Evolutionary conservation across 1,140 invertebrate species (phyloP).

Genomic region (Zophobas atratus): DNA sequence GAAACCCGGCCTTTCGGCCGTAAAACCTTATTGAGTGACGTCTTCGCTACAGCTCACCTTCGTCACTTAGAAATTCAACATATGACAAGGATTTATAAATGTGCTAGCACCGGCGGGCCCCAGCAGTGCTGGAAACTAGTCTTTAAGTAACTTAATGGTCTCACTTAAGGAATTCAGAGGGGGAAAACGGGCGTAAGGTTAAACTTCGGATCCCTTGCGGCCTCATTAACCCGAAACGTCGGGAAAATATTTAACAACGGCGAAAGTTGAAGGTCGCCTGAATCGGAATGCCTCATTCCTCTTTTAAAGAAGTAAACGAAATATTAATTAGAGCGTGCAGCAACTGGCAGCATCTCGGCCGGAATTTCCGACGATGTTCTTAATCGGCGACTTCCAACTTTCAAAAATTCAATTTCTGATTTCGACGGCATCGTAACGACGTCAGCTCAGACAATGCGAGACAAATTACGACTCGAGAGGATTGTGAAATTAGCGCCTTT

Average conservation of each 20-base stretch:
- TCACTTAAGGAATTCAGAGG: slow-evolving; percentile 31
- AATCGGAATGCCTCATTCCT: slow-evolving; percentile 5
- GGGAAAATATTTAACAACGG: slow-evolving; percentile 38
- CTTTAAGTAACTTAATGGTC: slow-evolving; percentile 42
- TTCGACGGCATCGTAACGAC: not conserved
- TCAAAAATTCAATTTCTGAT: slow-evolving; percentile 26
- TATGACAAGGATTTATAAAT: slow-evolving; percentile 39
- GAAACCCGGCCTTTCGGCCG: not conserved
- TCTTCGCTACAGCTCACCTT: not conserved
- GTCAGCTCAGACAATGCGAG: slow-evolving; percentile 14
- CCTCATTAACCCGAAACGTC: slow-evolving; percentile 39
- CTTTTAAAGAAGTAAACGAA: slow-evolving; percentile 23
- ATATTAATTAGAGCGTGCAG: slow-evolving; percentile 31
- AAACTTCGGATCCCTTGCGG: slow-evolving; percentile 34
- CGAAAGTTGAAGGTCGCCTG: slow-evolving; percentile 33
- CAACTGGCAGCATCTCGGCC: slow-evolving; percentile 21
- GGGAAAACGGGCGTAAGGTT: slow-evolving; percentile 25
- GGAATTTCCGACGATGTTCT: slow-evolving; percentile 14
- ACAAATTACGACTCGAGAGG: slow-evolving; percentile 15
- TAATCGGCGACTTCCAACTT: slow-evolving; percentile 1
- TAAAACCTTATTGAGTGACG: slow-evolving; percentile 8
- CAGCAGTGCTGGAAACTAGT: slow-evolving; percentile 36
- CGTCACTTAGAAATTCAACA: slow-evolving; percentile 24
- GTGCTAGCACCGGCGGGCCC: slow-evolving; percentile 2
- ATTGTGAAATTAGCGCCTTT: slow-evolving; percentile 21